Evolutionary conservation across 2,888 invertebrate genomes (phyloP).

Genomic region (Brenthis daphne): DNA sequence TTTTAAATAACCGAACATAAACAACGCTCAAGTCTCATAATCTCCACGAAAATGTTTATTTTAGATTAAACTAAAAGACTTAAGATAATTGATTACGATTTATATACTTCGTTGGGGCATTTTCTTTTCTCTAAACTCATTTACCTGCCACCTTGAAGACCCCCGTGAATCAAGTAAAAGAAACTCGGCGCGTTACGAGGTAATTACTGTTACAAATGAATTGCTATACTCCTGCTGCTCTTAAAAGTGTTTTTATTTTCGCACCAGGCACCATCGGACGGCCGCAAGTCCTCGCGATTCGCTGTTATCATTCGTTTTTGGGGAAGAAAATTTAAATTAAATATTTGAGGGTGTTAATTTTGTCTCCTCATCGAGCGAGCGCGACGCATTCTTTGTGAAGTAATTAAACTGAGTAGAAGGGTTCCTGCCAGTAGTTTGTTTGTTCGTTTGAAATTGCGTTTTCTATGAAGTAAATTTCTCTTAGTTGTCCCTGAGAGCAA

Average conservation of each 20-base stretch:
- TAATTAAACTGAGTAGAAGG: slow-evolving; percentile 82
- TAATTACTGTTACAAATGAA: slow-evolving; percentile 68
- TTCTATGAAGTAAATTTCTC: slow-evolving; percentile 75
- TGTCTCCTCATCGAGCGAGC: slow-evolving; percentile 81
- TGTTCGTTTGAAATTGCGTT: slow-evolving; percentile 80
- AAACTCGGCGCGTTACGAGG: slow-evolving; percentile 67
- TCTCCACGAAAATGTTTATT: slow-evolving; percentile 29
- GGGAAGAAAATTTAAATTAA: slow-evolving; percentile 80
- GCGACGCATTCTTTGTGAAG: slow-evolving; percentile 82
- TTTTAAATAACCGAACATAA: slow-evolving; percentile 20
- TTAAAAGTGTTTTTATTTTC: slow-evolving; percentile 62
- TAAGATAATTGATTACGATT: slow-evolving; percentile 65
- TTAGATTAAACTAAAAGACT: slow-evolving; percentile 38
- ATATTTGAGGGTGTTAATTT: slow-evolving; percentile 82
- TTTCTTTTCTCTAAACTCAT: slow-evolving; percentile 67
- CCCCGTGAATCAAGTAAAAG: slow-evolving; percentile 64
- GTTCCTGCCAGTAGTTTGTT: slow-evolving; percentile 79
- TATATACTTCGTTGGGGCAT: slow-evolving; percentile 58
- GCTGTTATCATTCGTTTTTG: slow-evolving; percentile 79
- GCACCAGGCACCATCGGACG: slow-evolving; percentile 42
- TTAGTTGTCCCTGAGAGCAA: slow-evolving; percentile 59
- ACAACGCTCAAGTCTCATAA: slow-evolving; percentile 24
- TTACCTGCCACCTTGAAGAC: slow-evolving; percentile 52
- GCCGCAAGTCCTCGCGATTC: slow-evolving; percentile 59
- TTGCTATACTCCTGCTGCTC: slow-evolving; percentile 57